Percentiles rank a stretch among this genome's conserved stretches.
Evolutionary conservation across 2,797 vertebrate species (phyloP).

Genomic region (Tamandua tetradactyla): DNA sequence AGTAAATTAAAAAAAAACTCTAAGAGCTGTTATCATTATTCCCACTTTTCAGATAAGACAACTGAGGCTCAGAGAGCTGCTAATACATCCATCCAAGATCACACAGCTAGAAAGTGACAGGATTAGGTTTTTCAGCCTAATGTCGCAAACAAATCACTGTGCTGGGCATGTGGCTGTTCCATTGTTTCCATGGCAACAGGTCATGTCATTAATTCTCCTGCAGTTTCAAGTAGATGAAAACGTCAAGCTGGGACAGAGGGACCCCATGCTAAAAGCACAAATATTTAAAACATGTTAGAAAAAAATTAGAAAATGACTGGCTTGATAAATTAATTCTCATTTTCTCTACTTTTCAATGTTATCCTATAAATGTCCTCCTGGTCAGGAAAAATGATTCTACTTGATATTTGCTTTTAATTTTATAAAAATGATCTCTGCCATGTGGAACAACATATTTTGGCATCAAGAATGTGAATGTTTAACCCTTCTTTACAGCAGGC

Average conservation of each 20-base stretch:
- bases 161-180: neutral
- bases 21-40: neutral
- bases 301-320: neutral
- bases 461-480: constrained; percentile 57
- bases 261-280: neutral
- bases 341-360: constrained; percentile 36
- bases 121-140: constrained; percentile 14
- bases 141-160: constrained; percentile 15
- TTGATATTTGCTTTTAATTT: constrained; percentile 71
- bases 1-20: constrained; percentile 53
- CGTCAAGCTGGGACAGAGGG: neutral
- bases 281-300: constrained; percentile 54
- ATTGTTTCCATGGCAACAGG: constrained; percentile 46
- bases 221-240: constrained; percentile 14
- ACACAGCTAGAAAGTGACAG: constrained; percentile 1
- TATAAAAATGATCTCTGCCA: constrained; percentile 56
- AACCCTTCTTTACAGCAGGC: neutral
- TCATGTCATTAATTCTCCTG: neutral
- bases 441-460: constrained; percentile 34
- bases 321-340: constrained; percentile 57
- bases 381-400: constrained; percentile 31
- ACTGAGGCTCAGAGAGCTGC: neutral
- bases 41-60: neutral
- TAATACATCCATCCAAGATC: neutral
- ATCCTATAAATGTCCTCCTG: constrained; percentile 6